Percentiles rank a stretch among this genome's conserved stretches.
These are phyloP conservation scores for Zosterops lateralis DNA, from an alignment of 2,113 vertebrate genomes.

Conservation along the genomic window DNA sequence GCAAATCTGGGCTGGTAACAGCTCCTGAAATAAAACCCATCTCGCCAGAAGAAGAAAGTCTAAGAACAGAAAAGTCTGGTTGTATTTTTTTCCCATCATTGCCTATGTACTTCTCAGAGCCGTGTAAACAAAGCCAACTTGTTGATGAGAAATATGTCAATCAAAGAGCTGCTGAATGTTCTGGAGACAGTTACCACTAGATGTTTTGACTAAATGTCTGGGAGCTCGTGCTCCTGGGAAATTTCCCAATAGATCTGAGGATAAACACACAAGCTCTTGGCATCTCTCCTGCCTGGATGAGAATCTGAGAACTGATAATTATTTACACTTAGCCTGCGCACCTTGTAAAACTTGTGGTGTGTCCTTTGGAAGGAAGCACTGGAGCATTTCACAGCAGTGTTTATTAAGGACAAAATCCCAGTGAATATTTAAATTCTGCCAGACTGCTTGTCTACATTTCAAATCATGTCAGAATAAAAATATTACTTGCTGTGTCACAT, in stretches of 20 bases:
- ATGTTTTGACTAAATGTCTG: slow-evolving; percentile 69
- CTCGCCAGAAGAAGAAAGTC: slow-evolving; percentile 32
- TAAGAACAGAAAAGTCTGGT: slow-evolving; percentile 40
- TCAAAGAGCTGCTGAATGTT: slow-evolving; percentile 58
- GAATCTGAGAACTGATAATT: slow-evolving; percentile 22
- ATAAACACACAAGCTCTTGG: slow-evolving; percentile 49
- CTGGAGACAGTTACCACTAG: slow-evolving; percentile 53
- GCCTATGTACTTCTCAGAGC: slow-evolving; percentile 22
- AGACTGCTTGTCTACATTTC: background rate
- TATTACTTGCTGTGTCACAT: background rate
- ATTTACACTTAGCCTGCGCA: slow-evolving; percentile 25
- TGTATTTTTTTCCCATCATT: slow-evolving; percentile 31
- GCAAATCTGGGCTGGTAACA: background rate
- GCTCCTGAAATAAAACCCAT: slow-evolving; percentile 5
- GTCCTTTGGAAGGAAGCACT: background rate
- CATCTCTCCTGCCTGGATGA: slow-evolving; percentile 13
- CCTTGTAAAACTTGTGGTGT: background rate
- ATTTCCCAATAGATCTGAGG: slow-evolving; percentile 57
- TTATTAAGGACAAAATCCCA: background rate
- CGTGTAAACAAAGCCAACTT: slow-evolving; percentile 64
- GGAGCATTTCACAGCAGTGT: background rate
- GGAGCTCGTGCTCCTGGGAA: slow-evolving; percentile 55
- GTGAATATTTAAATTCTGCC: background rate
- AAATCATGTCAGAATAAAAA: background rate
- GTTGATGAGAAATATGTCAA: slow-evolving; percentile 70